Base-by-base conservation (phyloP, 2,797 vertebrate genomes). In the Tadarida brasiliensis region DNA sequence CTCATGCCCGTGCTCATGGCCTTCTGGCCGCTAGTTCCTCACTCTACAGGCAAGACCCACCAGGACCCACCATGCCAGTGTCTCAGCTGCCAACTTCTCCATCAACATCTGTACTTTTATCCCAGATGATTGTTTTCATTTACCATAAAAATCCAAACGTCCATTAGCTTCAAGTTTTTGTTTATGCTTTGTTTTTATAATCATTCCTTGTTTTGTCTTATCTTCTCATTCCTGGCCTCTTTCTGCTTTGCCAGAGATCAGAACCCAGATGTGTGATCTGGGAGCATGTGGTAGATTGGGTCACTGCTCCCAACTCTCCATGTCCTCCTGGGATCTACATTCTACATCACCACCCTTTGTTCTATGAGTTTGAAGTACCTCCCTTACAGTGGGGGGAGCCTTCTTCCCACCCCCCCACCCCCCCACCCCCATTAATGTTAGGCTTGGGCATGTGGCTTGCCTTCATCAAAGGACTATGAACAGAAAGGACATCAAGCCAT, bases 71-170 rank as follows among this genome's bases (percentile, higher is more conserved):
- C 28, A 0, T 3, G 7, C 11, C 33, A 7, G 44, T 26, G 4
- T 70, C 78, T 87, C 49, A 7, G 56, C 20, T 44, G 57, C 19
- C 44, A 57, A 47, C 56, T 59, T 65, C 17, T 30, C 20, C 82
- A 65, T 35, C 12, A 0, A 19, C 3, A 8, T 56, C 54, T 15
- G 6, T 56, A 65, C 12, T 78, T 61, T 94, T 49, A 56, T 49
- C 84, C 80, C 49, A 91, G 59, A 93, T 16, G n/a, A 10, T 22
- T 87, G 35, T 59, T 89, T 71, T 87, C 24, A 57, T 78, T 70
- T 67, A 81, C 33, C 67, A 35, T 39, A 94, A 67, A 85, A 94
- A 76, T 63, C 80, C 78, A 94, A 61, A 80, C 22, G 44, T 70
- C 77, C 12, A 6, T 51, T 63, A 73, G 33, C 44, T 63, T 76